A percentile compares a stretch with the other conserved stretches of the same genome.
These are phyloP conservation scores for Hipparchia semele DNA, from an alignment of 2,888 invertebrate genomes.

Conservation along the genomic window DNA sequence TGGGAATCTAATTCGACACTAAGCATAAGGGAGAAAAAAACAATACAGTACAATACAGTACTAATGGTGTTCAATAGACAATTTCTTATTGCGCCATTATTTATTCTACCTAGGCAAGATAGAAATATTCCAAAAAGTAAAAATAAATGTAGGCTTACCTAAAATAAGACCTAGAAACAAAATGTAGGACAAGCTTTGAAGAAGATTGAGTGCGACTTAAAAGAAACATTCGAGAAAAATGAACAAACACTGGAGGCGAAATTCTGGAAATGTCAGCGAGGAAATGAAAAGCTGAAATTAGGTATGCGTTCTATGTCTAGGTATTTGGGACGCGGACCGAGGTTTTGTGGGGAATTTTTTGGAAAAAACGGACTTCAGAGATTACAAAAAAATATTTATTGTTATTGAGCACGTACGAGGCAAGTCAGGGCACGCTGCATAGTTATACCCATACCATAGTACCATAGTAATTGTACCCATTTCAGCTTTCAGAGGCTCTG, in stretches of 20 bases:
- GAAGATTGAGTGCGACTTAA: slow-evolving; percentile 3
- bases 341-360: neutral
- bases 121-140: neutral
- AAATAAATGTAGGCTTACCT: neutral
- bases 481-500: too few species aligned
- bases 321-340: neutral
- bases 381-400: too few species aligned
- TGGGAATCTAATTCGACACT: too few species aligned
- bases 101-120: neutral
- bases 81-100: too few species aligned
- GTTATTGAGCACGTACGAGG: too few species aligned
- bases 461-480: too few species aligned
- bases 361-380: neutral
- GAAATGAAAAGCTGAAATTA: slow-evolving; percentile 31
- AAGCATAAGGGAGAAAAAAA: too few species aligned
- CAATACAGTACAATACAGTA: too few species aligned
- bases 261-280: slow-evolving; percentile 18
- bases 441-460: too few species aligned
- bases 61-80: too few species aligned
- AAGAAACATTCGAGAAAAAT: slow-evolving; percentile 14
- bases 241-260: slow-evolving; percentile 10
- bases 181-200: slow-evolving; percentile 23
- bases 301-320: slow-evolving; percentile 28
- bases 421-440: too few species aligned
- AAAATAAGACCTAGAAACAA: slow-evolving; percentile 17